A percentile compares a stretch with the other conserved stretches of the same genome.
phyloP scores from a whole-genome alignment of 2,113 vertebrate genomes.

The Platysternon megacephalum region DNA sequence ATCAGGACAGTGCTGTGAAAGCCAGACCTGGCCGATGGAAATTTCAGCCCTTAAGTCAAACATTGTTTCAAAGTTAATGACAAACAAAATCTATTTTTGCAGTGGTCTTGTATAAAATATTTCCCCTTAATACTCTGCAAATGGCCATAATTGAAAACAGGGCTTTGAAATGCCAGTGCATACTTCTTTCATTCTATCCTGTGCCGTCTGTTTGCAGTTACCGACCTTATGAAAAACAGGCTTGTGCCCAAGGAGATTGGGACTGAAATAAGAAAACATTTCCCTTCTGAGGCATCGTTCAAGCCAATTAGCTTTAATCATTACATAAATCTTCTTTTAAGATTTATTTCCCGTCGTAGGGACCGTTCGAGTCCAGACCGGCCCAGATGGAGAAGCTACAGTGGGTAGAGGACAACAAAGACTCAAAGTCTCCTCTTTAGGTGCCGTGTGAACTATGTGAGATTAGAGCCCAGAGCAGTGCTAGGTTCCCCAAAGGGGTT shows the following conservation, averaged over 20 bases:
- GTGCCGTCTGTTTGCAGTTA: conserved; percentile 80
- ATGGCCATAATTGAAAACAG: conserved; percentile 80
- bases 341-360: conserved; percentile 62
- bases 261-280: conserved; percentile 76
- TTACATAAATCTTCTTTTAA: conserved; percentile 65
- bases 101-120: conserved; percentile 81
- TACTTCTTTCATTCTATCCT: conserved; percentile 80
- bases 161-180: conserved; percentile 73
- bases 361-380: background rate
- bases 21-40: conserved; percentile 69
- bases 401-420: fast-evolving
- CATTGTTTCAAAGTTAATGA: conserved; percentile 82
- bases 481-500: background rate
- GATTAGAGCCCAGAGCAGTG: background rate
- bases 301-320: conserved; percentile 80
- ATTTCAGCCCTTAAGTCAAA: conserved; percentile 78
- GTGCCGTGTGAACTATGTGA: background rate
- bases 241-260: conserved; percentile 74
- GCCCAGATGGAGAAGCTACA: background rate
- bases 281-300: conserved; percentile 78
- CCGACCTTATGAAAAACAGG: conserved; percentile 80
- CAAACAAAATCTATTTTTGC: conserved; percentile 84
- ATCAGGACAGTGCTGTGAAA: background rate
- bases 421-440: background rate
- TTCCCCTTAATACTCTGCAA: conserved; percentile 79